Evolutionary conservation across 2,113 vertebrate genomes (phyloP).

Genomic region (Apodemus speciosus): DNA sequence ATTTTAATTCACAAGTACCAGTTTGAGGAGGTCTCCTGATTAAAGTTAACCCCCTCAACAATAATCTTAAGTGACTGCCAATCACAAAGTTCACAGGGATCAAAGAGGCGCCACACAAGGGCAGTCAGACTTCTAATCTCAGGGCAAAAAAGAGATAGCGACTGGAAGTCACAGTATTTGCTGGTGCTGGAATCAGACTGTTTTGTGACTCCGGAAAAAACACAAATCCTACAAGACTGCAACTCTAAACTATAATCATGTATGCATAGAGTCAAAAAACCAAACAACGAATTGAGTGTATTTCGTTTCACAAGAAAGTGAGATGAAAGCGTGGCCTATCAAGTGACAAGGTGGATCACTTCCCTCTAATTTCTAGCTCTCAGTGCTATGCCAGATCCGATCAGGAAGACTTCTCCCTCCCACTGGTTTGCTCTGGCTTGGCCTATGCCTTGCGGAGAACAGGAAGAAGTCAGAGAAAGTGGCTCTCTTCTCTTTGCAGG

Average conservation of each 20-base stretch:
- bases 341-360: background rate
- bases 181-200: background rate
- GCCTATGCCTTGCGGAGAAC: background rate
- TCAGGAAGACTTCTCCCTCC: background rate
- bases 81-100: constrained; percentile 1
- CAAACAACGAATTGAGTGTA: background rate
- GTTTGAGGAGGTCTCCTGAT: background rate
- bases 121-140: constrained; percentile 10
- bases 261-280: background rate
- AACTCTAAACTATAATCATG: background rate
- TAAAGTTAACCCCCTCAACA: background rate
- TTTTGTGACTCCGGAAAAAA: constrained; percentile 17
- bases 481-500: background rate
- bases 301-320: constrained; percentile 39
- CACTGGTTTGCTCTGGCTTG: background rate
- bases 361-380: constrained; percentile 28
- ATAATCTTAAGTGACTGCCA: background rate
- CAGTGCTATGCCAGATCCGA: background rate
- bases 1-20: constrained; percentile 9
- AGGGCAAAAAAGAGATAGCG: background rate
- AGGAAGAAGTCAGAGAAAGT: constrained; percentile 1
- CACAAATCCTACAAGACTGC: background rate
- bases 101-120: background rate
- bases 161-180: background rate
- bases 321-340: constrained; percentile 12